A percentile compares a stretch with the other conserved stretches of the same genome.
Conservation (phyloP, 2,888 invertebrate genomes). For the Kuschelorhynchus macadamiae region DNA sequence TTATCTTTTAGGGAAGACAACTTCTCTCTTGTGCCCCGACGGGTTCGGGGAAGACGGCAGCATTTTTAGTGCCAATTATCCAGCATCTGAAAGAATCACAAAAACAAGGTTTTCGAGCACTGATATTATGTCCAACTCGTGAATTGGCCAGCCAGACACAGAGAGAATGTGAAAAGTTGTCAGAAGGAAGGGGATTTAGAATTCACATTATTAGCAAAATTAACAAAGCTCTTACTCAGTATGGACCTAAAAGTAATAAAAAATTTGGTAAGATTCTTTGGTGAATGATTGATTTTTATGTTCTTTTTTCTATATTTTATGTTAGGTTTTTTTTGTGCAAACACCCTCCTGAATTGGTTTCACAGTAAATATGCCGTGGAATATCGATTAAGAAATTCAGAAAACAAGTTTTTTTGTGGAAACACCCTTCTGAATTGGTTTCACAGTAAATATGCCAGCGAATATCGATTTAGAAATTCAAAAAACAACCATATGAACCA, state of each 20-base stretch:
- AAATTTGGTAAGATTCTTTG: slow-evolving; percentile 86
- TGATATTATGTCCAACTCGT: slow-evolving; percentile 93
- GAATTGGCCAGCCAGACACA: slow-evolving; percentile 94
- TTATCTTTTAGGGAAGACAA: slow-evolving; percentile 72
- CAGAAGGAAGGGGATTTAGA: slow-evolving; percentile 81
- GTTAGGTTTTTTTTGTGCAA: no score
- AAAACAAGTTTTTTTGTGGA: no score
- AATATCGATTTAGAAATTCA: no score
- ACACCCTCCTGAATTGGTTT: no score
- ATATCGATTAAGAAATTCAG: no score
- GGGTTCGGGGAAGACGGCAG: slow-evolving; percentile 97
- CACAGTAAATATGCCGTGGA: no score
- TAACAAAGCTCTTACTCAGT: slow-evolving; percentile 80
- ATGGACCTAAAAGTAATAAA: slow-evolving; percentile 79
- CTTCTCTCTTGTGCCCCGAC: slow-evolving; percentile 96
- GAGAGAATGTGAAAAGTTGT: slow-evolving; percentile 82
- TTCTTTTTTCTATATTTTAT: slow-evolving; percentile 6
- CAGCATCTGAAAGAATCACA: slow-evolving; percentile 79
- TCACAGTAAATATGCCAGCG: no score
- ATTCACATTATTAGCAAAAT: slow-evolving; percentile 86
- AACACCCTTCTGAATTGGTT: no score
- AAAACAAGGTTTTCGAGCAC: slow-evolving; percentile 85
- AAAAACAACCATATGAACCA: no score
- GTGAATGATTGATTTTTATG: no score
- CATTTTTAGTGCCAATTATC: slow-evolving; percentile 92